Base-by-base conservation (phyloP, 2,888 invertebrate genomes). In the Papilio protenor region DNA sequence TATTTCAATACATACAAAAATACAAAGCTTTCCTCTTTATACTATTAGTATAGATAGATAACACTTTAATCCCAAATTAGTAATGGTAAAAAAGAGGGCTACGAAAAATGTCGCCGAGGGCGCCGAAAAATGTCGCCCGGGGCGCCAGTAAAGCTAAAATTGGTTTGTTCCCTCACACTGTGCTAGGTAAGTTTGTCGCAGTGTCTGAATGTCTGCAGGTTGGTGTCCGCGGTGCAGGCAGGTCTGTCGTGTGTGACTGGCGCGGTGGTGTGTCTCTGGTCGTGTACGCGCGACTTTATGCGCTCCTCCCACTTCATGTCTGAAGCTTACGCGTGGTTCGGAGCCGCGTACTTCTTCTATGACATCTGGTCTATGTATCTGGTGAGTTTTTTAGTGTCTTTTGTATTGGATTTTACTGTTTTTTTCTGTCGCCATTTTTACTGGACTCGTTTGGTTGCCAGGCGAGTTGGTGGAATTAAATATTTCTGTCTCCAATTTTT, bases 341-440 rank as follows among this genome's bases (percentile, higher is more conserved):
- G 97, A 1, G 96, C 97, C 52, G 96, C 97, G 0, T 97, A 97
- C 90, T 97, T 97, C 90, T 96, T 97, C 93, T 97, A 97, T 85
- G 97, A 97, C 90, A 97, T 97, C 81, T 97, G 97, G 96, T 96
- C 97, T 27, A 97, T 97, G 97, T 97, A 97, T 84, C 95, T 96
- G 91, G 97, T 97, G 79, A 96, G 96, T 61, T 4, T 52, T 16
- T 52, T 52, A 52, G 6, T 6, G 11, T 6, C 12, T 52, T 52
- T 18, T 18, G 4, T 52, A 6, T 6, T 18, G 2, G 4, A 52
- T 52, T 52, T 52, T 52, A 6, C 52, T 18, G 52, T 18, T 18
- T 6, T 52, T 52, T 52, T 49, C 47, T 47, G 12, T 14, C 12
- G 11, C 47, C 33, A 5, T 33, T 33, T 27, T 33, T 16, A 49